phyloP scores from a whole-genome alignment of 2,113 vertebrate genomes.

The Chlamydotis undulata region DNA sequence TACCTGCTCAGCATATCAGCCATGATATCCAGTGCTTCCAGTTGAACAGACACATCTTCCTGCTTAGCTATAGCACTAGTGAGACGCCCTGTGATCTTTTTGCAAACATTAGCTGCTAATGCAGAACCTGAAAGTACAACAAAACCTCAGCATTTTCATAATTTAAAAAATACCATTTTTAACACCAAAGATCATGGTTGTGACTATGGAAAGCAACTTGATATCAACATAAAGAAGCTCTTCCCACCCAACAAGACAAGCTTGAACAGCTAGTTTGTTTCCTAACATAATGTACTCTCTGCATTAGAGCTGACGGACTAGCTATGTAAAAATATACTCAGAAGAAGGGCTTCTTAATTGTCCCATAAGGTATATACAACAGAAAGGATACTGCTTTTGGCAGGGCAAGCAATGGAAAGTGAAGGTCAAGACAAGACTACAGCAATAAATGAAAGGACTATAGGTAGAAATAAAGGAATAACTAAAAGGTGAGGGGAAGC shows the following conservation, averaged over 20 bases:
- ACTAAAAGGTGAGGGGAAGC: background rate
- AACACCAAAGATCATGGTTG: background rate
- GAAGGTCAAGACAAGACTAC: background rate
- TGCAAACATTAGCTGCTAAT: conserved; percentile 96
- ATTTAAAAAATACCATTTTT: background rate
- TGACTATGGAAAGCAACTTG: background rate
- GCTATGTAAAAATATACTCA: background rate
- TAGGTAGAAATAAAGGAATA: background rate
- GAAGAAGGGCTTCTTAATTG: background rate
- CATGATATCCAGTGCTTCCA: conserved; percentile 98
- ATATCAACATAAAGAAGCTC: background rate
- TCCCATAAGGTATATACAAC: background rate
- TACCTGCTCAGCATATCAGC: conserved; percentile 99
- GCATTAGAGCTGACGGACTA: background rate
- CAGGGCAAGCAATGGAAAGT: background rate
- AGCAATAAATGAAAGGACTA: background rate
- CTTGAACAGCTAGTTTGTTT: background rate
- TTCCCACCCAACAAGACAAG: background rate
- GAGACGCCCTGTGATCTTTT: conserved; percentile 97
- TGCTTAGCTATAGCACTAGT: conserved; percentile 99
- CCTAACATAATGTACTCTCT: background rate
- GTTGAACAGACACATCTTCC: conserved; percentile 96
- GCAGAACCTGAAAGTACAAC: conserved; percentile 84
- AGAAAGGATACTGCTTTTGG: background rate
- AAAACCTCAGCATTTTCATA: conserved; percentile 9